phyloP scores from a whole-genome alignment of 2,797 vertebrate genomes.

The Coregonus ussuriensis region DNA sequence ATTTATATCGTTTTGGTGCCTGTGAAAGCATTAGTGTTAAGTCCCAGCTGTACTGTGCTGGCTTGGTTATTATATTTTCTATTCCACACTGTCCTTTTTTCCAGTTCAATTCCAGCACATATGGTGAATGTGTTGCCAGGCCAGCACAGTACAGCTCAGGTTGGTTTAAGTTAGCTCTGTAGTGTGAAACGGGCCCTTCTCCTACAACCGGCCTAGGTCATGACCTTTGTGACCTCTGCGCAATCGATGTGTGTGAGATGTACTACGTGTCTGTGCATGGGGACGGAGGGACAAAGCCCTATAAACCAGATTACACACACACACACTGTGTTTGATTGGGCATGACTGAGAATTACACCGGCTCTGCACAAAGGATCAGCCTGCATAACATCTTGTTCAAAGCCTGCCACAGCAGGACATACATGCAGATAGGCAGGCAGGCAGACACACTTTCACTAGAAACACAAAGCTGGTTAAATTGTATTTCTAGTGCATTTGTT shows the following conservation, averaged over 20 bases:
- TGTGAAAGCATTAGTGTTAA: background rate
- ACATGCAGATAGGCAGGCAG: no score
- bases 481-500: background rate
- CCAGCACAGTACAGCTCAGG: background rate
- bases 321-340: constrained; percentile 10
- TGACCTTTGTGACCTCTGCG: background rate
- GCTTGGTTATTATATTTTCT: background rate
- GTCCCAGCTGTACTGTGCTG: background rate
- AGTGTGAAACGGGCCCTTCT: background rate
- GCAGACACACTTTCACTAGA: background rate
- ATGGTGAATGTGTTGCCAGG: background rate
- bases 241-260: background rate
- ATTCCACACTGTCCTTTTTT: background rate
- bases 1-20: background rate
- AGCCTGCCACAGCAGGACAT: background rate
- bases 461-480: background rate
- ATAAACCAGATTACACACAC: constrained; percentile 18
- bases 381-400: background rate
- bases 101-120: background rate
- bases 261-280: background rate
- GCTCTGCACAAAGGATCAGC: background rate
- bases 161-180: background rate
- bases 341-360: constrained; percentile 10
- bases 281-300: background rate
- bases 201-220: background rate